Evolutionary conservation across 30 jellyfish, hydroid and myxozoan genomes (phyloP).

Genomic region (Pelagia noctiluca): DNA sequence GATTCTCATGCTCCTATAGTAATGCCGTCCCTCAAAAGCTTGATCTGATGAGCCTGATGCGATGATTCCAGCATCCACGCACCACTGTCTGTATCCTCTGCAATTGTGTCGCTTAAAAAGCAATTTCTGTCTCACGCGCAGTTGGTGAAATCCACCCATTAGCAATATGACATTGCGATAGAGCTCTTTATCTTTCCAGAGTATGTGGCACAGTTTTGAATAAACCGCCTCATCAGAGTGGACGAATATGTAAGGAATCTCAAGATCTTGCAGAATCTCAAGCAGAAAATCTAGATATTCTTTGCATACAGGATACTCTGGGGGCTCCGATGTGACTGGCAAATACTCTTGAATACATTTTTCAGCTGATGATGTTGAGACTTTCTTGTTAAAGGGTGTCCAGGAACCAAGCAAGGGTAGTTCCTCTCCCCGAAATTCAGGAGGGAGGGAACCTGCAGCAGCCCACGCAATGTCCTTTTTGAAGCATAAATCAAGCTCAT

Average conservation of each 20-base stretch:
- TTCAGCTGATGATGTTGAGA: neutral
- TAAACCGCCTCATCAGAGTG: constrained; percentile 67
- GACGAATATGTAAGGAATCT: constrained; percentile 43
- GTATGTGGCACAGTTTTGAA: constrained; percentile 45
- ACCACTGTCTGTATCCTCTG: constrained; percentile 67
- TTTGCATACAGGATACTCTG: constrained; percentile 46
- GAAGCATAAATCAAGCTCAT: constrained; percentile 18
- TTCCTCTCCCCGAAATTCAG: neutral
- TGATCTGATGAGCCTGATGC: too few species aligned
- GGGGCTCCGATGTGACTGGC: constrained; percentile 67
- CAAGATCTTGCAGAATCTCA: constrained; percentile 4
- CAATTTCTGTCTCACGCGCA: constrained; percentile 51
- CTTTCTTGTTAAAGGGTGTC: constrained; percentile 43
- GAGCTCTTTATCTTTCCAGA: too few species aligned
- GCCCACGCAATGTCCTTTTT: constrained; percentile 66
- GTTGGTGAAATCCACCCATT: constrained; percentile 72
- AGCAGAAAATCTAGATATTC: constrained; percentile 47
- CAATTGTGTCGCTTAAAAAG: constrained; percentile 39
- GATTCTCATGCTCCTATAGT: constrained; percentile 40
- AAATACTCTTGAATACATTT: constrained; percentile 50
- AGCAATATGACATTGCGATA: constrained; percentile 12
- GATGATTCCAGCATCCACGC: constrained; percentile 43
- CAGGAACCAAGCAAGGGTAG: constrained; percentile 49
- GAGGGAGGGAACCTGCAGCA: constrained; percentile 33
- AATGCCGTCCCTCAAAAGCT: constrained; percentile 52